phyloP scores from a whole-genome alignment of 2,888 invertebrate species.

The Anarsia innoxiella region DNA sequence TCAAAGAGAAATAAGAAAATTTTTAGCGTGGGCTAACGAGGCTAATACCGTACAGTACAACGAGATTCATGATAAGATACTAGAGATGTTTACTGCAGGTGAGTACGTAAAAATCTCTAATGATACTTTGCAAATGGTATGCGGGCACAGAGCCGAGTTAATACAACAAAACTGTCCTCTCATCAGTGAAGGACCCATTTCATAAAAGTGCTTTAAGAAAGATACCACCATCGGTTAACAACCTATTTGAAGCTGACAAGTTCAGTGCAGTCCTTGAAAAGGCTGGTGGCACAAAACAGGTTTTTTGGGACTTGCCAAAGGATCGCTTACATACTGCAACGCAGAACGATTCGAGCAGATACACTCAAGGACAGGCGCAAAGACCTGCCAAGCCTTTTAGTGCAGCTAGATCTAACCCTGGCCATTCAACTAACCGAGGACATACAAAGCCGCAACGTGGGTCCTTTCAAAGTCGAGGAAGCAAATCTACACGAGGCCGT shows the following conservation, averaged over 20 bases:
- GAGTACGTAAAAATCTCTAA: neutral
- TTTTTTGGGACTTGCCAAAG: neutral
- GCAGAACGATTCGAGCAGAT: neutral
- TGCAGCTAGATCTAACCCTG: no score
- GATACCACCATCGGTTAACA: neutral
- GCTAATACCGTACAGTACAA: neutral
- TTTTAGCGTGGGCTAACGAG: neutral
- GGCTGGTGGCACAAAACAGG: neutral
- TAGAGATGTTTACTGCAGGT: neutral
- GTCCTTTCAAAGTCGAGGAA: neutral
- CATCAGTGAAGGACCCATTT: neutral
- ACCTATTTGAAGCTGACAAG: neutral
- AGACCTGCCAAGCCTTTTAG: neutral
- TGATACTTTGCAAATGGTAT: neutral
- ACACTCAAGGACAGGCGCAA: neutral
- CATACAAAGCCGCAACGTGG: neutral
- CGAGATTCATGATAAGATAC: neutral
- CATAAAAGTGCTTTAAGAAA: neutral
- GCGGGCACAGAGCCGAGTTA: neutral
- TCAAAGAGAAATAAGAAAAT: neutral
- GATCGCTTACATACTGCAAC: neutral
- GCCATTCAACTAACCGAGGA: neutral
- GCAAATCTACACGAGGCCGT: neutral
- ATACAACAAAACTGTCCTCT: neutral
- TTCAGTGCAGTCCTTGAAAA: neutral